These are phyloP conservation scores for Rutilus rutilus DNA, from an alignment of 2,113 vertebrate species.

Conservation along the genomic window DNA sequence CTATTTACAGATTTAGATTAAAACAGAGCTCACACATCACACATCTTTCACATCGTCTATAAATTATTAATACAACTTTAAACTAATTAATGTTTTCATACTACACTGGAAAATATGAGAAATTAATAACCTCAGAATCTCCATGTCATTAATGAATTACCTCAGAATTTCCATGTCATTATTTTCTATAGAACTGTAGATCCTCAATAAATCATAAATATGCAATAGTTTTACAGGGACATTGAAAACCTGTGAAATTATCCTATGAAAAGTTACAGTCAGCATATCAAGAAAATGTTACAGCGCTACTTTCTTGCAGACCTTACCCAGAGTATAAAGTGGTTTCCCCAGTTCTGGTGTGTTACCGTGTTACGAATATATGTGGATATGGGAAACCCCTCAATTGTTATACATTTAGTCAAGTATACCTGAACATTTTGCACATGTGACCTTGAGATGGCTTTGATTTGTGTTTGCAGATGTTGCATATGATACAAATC, in stretches of 20 bases:
- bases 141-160: neutral
- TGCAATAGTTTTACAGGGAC: neutral
- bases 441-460: neutral
- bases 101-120: neutral
- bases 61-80: neutral
- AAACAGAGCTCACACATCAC: neutral
- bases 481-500: too few species aligned
- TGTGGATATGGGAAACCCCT: too few species aligned
- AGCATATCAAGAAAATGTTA: neutral
- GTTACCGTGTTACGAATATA: too few species aligned
- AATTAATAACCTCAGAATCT: neutral
- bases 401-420: too few species aligned
- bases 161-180: constrained; percentile 26
- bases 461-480: neutral
- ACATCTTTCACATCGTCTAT: neutral
- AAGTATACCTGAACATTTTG: neutral
- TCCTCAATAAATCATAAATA: constrained; percentile 9
- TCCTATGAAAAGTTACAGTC: neutral
- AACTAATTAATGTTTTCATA: neutral
- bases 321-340: constrained; percentile 25
- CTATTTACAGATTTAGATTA: neutral
- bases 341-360: neutral
- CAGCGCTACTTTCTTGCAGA: neutral
- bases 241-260: constrained; percentile 15
- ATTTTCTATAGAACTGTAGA: neutral